Evolutionary conservation across 2,888 invertebrate species (phyloP), one percentile per base, ranked within the genome.

Genomic region (Capitulum mitella): DNA sequence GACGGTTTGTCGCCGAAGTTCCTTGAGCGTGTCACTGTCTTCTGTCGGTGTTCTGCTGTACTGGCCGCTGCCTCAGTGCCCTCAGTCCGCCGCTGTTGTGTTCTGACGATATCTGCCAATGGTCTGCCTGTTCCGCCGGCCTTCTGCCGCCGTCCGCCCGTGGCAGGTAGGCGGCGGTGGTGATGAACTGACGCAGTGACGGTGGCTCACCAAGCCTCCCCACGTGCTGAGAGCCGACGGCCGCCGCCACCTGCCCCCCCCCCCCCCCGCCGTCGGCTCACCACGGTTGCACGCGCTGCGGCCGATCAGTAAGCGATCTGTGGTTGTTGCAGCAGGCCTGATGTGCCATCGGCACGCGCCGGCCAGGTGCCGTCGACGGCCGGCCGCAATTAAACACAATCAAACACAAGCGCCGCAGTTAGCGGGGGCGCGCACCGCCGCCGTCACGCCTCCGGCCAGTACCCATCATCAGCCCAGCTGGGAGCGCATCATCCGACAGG

Each of bases 401-500:
- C 83, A 82, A 80, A 83, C 85, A 75, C 82, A 83, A 5, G 85
- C 82, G 37, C 85, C 85, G 78, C 84, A 85, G 80, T 85, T 85
- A 10, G 85, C 80, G 61, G 70, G 75, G 40, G 77, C 48, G 64
- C 32, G 32, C 64, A 19, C n/a, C 10, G n/a, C 29, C n/a, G 58
- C n/a, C 10, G 58, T 10, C 58, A 5, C 58, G 22, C 22, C 29
- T 26, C 58, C 14, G 29, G 58, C 58, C 58, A 29, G 29, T 29
- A 58, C 58, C 29, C n/a, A 29, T 58, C 58, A 58, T 58, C 58
- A 58, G 58, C 2, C 10, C 58, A 29, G 58, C 6, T 12, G n/a
- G 58, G 8, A 12, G 58, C n/a, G 58, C 26, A 26, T 1, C 26
- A 26, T 22, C 26, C n/a, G 26, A 14, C 54, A 19, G 54, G 54